Conservation (phyloP, 2,888 invertebrate species). For the Callinectes sapidus region DNA sequence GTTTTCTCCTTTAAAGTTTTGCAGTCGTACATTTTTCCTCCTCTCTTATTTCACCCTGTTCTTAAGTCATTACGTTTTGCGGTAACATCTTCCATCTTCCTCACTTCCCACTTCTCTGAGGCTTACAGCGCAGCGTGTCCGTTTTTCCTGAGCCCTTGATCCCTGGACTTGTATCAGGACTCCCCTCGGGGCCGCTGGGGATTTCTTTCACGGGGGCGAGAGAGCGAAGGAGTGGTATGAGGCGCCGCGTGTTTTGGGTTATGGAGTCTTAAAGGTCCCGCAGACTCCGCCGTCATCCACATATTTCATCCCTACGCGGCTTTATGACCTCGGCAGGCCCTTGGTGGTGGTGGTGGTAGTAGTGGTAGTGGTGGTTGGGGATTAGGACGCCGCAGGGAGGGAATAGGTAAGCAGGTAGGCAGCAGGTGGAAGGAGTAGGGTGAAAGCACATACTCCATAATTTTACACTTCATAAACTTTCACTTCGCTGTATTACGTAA, state of each 20-base stretch:
- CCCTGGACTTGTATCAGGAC: not conserved
- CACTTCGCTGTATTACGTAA: not conserved
- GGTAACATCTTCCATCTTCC: no score
- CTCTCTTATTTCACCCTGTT: no score
- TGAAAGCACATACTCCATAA: not conserved
- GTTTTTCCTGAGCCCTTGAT: not conserved
- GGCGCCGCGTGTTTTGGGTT: not conserved
- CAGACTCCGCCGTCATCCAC: not conserved
- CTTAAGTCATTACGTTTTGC: no score
- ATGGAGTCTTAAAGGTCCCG: not conserved
- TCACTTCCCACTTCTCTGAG: not conserved
- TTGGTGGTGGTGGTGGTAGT: not conserved
- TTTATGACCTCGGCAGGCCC: not conserved
- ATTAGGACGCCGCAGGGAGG: not conserved
- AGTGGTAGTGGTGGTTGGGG: not conserved
- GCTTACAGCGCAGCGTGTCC: not conserved
- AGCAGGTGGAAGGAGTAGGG: not conserved
- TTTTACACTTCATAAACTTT: slow-evolving; percentile 3
- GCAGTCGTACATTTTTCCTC: no score
- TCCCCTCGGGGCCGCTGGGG: not conserved
- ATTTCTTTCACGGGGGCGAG: not conserved
- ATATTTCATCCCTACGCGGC: not conserved
- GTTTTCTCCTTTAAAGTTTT: no score
- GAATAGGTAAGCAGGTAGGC: not conserved
- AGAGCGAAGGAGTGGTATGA: not conserved